Conservation (phyloP, 2,113 vertebrate genomes). For the Butorides virescens region DNA sequence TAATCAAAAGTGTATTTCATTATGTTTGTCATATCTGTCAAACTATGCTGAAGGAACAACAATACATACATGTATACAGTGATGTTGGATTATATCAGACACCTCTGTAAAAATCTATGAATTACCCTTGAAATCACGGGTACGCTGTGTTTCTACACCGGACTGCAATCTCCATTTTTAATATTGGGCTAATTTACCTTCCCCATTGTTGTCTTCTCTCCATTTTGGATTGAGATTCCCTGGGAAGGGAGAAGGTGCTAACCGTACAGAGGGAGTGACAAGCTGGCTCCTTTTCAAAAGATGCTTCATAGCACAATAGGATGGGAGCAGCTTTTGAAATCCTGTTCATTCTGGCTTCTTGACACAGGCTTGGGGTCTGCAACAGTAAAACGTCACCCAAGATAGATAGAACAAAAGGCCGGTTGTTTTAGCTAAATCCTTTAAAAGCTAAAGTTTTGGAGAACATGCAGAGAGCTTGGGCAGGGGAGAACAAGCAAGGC, state of each 20-base stretch:
- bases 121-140: background rate
- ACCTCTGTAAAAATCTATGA: background rate
- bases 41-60: background rate
- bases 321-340: conserved; percentile 38
- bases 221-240: conserved; percentile 20
- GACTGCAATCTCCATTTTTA: background rate
- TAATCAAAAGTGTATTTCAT: background rate
- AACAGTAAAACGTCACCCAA: background rate
- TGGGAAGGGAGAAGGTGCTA: background rate
- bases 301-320: conserved; percentile 1
- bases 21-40: background rate
- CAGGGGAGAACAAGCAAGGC: background rate
- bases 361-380: conserved; percentile 26
- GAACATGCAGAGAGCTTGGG: background rate
- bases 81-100: background rate
- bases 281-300: conserved; percentile 33
- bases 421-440: conserved; percentile 4
- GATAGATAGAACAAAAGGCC: background rate
- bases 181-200: background rate
- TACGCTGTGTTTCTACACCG: background rate
- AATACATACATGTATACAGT: background rate
- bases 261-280: background rate
- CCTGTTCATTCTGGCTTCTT: conserved; percentile 22
- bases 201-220: background rate
- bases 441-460: background rate